These are phyloP conservation scores for Yoshiicerus persimilis DNA, from an alignment of 1,140 invertebrate species.

Conservation along the genomic window DNA sequence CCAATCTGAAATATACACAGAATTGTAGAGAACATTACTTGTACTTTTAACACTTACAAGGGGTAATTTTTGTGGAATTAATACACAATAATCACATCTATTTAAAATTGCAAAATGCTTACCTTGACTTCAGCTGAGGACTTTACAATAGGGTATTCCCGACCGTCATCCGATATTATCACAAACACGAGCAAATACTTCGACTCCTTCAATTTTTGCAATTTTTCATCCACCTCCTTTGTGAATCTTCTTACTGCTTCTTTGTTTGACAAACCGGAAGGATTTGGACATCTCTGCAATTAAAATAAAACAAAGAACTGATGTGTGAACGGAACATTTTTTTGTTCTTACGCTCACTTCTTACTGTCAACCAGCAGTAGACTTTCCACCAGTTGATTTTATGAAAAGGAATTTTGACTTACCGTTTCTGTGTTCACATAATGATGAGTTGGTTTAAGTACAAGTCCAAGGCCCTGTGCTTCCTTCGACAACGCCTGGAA, in stretches of 20 bases:
- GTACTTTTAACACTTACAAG: no score
- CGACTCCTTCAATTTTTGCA: neutral
- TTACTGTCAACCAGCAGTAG: no score
- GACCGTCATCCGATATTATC: neutral
- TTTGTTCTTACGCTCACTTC: no score
- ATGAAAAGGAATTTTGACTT: no score
- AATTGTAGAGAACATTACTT: no score
- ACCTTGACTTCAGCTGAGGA: neutral
- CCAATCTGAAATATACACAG: neutral
- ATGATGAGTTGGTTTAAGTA: neutral
- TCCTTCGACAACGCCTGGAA: neutral
- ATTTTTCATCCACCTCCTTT: neutral
- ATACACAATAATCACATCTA: no score
- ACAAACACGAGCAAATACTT: neutral
- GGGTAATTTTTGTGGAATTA: no score
- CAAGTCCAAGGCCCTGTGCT: neutral
- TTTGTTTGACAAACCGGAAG: neutral
- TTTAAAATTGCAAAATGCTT: no score
- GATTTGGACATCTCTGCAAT: neutral
- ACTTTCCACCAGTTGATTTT: no score
- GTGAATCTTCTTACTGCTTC: neutral
- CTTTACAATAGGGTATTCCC: neutral
- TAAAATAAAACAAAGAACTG: no score
- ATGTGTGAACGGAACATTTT: no score
- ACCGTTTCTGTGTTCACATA: no score